A percentile compares a stretch with the other conserved stretches of the same genome.
phyloP scores from a whole-genome alignment of 2,113 vertebrate species.

The Leptocoma aspasia region DNA sequence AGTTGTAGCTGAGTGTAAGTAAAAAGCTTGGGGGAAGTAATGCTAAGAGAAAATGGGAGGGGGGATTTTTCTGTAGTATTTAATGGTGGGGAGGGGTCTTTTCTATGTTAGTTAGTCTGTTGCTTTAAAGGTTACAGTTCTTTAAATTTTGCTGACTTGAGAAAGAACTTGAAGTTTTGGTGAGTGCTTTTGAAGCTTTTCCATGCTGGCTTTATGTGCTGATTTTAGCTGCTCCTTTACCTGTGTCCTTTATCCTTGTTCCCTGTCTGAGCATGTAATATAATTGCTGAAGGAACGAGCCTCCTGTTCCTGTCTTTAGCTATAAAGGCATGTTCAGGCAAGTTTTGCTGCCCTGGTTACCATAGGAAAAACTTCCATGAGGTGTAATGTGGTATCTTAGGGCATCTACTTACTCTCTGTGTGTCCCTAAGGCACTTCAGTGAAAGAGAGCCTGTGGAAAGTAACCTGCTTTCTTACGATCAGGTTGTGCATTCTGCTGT shows the following conservation, averaged over 20 bases:
- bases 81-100: fast-evolving
- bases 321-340: background rate
- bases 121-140: fast-evolving
- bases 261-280: background rate
- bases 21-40: fast-evolving
- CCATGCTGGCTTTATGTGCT: fast-evolving
- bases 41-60: fast-evolving
- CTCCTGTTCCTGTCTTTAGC: background rate
- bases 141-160: background rate
- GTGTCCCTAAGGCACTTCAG: fast-evolving
- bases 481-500: background rate
- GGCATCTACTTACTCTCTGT: background rate
- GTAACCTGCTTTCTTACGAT: background rate
- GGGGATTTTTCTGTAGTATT: fast-evolving
- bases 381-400: background rate
- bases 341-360: background rate
- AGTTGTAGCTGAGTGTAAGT: fast-evolving
- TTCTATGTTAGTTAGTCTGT: fast-evolving
- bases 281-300: background rate
- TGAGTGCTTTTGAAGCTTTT: background rate
- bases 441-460: background rate
- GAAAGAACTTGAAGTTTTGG: background rate
- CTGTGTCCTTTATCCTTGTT: fast-evolving
- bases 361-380: background rate
- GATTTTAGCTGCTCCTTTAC: background rate